phyloP scores from a whole-genome alignment of 2,113 vertebrate species.

The Andinoacara biseriatus region DNA sequence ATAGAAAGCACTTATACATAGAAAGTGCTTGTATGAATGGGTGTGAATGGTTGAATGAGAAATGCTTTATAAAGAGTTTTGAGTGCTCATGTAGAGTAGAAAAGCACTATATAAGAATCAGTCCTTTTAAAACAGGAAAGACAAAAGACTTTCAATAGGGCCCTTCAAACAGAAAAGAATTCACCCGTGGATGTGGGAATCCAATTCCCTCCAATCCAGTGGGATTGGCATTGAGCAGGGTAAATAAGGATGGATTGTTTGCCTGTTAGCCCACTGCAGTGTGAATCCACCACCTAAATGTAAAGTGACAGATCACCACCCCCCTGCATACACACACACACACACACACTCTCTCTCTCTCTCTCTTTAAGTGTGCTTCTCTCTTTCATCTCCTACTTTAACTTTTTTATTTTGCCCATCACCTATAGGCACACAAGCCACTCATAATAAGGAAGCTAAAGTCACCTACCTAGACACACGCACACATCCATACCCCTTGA shows the following conservation, averaged over 20 bases:
- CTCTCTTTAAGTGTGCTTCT: not conserved
- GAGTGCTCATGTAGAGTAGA: too few species aligned
- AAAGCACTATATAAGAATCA: too few species aligned
- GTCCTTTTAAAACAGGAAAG: slow-evolving; percentile 1
- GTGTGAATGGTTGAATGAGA: too few species aligned
- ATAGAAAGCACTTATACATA: too few species aligned
- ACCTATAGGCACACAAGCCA: slow-evolving; percentile 6
- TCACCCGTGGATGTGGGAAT: slow-evolving; percentile 74
- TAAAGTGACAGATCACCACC: slow-evolving; percentile 75
- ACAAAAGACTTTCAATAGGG: slow-evolving; percentile 71
- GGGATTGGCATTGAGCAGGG: slow-evolving; percentile 76
- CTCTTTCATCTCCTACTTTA: slow-evolving; percentile 19
- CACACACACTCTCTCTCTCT: not conserved
- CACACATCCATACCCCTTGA: too few species aligned
- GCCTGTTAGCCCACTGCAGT: slow-evolving; percentile 71
- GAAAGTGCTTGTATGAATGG: too few species aligned
- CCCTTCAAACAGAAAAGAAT: slow-evolving; percentile 74
- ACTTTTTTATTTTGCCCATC: slow-evolving; percentile 4
- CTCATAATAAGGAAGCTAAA: slow-evolving; percentile 48
- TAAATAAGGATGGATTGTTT: slow-evolving; percentile 82
- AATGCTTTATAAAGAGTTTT: too few species aligned
- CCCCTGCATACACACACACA: not conserved
- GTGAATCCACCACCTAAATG: slow-evolving; percentile 72
- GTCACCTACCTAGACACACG: slow-evolving; percentile 39
- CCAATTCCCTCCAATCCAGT: slow-evolving; percentile 74